Evolutionary conservation across 2,113 vertebrate species (phyloP), one percentile per base, ranked within the genome.

Genomic region (Platysteira castanea): DNA sequence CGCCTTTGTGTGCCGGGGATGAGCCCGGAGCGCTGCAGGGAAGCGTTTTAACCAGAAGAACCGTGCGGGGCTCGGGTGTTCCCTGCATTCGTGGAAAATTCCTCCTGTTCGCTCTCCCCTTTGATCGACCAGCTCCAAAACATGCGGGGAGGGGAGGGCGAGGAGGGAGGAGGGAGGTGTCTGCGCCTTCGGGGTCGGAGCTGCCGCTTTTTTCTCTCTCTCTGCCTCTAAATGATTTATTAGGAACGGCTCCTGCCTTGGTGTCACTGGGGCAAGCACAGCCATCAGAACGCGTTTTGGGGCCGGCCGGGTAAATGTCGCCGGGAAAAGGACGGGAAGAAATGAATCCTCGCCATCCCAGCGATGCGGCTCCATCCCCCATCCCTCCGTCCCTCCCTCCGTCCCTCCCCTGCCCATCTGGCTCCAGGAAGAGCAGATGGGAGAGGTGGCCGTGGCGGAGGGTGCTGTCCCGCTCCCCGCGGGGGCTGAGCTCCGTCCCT

Each of bases 71-170:
- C 81, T 96, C 87, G 37, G 52, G 81, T 93, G 89, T 92, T 94
- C 91, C 83, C 76, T 67, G 82, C 79, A 70, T 77, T 87, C 82
- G 3, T 95, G 95, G 97, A 95, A 95, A 95, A 94, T 96, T 95
- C 54, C 93, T 94, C 74, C 84, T 13, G 39, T 46, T 87, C 20
- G 6, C 87, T 84, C 87, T 68, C 78, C 78, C 74, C 84, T 80
- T 37, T 35, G 63, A 87, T 87, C 42, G 26, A 94, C 78, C 81
- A 28, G 91, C 79, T 90, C 82, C 68, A 26, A 84, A 86, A 50
- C 28, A 3, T 2, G 44, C 71, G 75, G 8, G 30, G 10, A 50
- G 49, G 56, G 76, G 47, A 79, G 52, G 27, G 15, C 2, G 37
- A 41, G 82, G 59, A 49, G 27, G 33, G 67, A 63, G 37, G 47